Conservation (phyloP, 2,888 invertebrate genomes). For the Sarcophaga subvicina region DNA sequence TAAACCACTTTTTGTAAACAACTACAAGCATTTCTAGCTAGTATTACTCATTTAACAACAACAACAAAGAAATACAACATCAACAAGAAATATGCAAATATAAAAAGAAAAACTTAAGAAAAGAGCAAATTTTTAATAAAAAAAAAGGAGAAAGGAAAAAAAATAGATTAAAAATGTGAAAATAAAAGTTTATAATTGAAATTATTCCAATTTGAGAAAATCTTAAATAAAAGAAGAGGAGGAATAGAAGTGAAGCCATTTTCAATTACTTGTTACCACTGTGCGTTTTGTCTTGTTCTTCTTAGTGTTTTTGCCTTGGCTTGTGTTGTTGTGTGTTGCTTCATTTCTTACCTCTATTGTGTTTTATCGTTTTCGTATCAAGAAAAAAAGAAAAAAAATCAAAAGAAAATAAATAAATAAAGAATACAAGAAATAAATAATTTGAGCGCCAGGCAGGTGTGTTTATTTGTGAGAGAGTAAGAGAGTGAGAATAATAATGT, state of each 20-base stretch:
- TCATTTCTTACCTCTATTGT: slow-evolving; percentile 16
- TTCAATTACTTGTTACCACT: slow-evolving; percentile 24
- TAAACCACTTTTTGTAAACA: slow-evolving; percentile 57
- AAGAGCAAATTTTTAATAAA: slow-evolving; percentile 23
- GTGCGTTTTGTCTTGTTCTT: neutral
- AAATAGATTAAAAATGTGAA: slow-evolving; percentile 2
- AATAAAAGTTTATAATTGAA: slow-evolving; percentile 7
- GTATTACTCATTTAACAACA: slow-evolving; percentile 49
- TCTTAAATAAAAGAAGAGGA: slow-evolving; percentile 2
- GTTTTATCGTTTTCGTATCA: neutral
- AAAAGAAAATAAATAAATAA: neutral
- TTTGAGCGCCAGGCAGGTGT: slow-evolving; percentile 61
- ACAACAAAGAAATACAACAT: slow-evolving; percentile 13
- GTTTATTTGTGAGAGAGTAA: slow-evolving; percentile 43
- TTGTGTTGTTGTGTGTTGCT: slow-evolving; percentile 32
- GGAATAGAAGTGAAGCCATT: slow-evolving; percentile 30
- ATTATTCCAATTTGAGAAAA: neutral
- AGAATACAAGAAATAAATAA: slow-evolving; percentile 1
- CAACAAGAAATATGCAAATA: neutral
- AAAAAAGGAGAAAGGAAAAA: too few relatives aligned
- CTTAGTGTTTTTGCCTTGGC: too few relatives aligned
- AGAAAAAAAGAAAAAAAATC: slow-evolving; percentile 19
- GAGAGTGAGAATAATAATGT: neutral
- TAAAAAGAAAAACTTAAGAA: slow-evolving; percentile 2
- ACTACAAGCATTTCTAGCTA: slow-evolving; percentile 25